Conservation (phyloP, 2,797 vertebrate species). For the Triplophysa bombifrons region DNA sequence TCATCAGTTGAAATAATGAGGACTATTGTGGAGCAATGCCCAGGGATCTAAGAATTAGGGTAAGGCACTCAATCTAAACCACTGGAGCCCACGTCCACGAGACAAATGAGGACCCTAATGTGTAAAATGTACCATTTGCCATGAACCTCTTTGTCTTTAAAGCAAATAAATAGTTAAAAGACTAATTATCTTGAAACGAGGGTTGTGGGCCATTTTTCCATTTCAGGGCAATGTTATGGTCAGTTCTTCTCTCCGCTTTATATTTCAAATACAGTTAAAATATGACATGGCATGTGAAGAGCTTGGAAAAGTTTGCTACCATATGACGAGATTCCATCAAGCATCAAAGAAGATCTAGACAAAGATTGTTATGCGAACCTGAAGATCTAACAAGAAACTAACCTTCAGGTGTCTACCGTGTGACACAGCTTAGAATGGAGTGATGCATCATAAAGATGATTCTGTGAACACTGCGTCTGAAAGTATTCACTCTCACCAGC, state of each 20-base stretch:
- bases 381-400: constrained; percentile 11
- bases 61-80: constrained; percentile 41
- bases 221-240: constrained; percentile 34
- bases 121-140: constrained; percentile 62
- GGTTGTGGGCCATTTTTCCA: constrained; percentile 37
- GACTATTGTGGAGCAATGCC: constrained; percentile 40
- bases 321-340: constrained; percentile 63
- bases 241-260: constrained; percentile 21
- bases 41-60: background rate
- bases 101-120: constrained; percentile 52
- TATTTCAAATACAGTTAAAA: constrained; percentile 54
- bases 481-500: background rate
- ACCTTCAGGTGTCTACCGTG: background rate
- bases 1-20: constrained; percentile 22
- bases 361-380: constrained; percentile 22
- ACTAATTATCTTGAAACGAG: constrained; percentile 59
- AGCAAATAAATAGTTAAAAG: constrained; percentile 68
- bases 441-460: constrained; percentile 61
- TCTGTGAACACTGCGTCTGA: background rate
- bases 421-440: constrained; percentile 46
- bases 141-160: constrained; percentile 58
- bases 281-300: constrained; percentile 47
- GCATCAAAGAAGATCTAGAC: constrained; percentile 29
- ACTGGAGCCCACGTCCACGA: constrained; percentile 29
- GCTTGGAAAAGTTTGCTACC: constrained; percentile 74